Evolutionary conservation across 2,113 vertebrate species (phyloP), one percentile per base, ranked within the genome.

Genomic region (Ovis aries): DNA sequence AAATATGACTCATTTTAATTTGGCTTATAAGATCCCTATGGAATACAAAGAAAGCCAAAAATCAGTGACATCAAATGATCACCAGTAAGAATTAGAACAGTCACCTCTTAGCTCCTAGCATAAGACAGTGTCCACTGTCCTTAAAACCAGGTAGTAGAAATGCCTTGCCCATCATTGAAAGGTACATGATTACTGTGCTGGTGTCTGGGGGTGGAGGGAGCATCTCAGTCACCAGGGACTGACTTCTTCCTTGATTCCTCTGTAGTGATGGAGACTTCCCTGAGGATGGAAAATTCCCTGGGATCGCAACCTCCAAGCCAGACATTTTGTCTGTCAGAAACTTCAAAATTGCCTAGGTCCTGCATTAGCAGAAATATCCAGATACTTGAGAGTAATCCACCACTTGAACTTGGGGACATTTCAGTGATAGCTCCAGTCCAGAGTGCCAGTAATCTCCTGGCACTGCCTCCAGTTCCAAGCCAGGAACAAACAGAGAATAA

Each of bases 191-290:
- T 40, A 10, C 7, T 59, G 25, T 50, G 15, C 14, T 36, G 33
- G 12, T 50, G 4, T 29, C 21, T 15, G 40, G 7, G 2, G 11
- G 71, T 77, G 71, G 36, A 77, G 21, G 13, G n/a, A 77, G 7
- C 31, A 50, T 57, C 62, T 90, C 74, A 57, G 9, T 91, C 36
- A 87, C 31, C 13, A 52, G 10, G 67, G 10, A 80, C 11, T 97
- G 53, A 97, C 25, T 92, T 90, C 33, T 86, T 40, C 53, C 57
- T 84, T 94, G 36, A 86, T 95, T 97, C 19, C 50, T 89, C 97
- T 96, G 27, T 50, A 98, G 98, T 85, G 82, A 92, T 78, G 94
- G 88, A 98, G 15, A 78, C 55, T 17, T 57, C 80, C 27, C 40
- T 77, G 33, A 60, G 43, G 36, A 93, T 93, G 82, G 78, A 97